These are phyloP conservation scores for Cheilosia variabilis DNA, from an alignment of 2,888 invertebrate genomes.

Conservation along the genomic window DNA sequence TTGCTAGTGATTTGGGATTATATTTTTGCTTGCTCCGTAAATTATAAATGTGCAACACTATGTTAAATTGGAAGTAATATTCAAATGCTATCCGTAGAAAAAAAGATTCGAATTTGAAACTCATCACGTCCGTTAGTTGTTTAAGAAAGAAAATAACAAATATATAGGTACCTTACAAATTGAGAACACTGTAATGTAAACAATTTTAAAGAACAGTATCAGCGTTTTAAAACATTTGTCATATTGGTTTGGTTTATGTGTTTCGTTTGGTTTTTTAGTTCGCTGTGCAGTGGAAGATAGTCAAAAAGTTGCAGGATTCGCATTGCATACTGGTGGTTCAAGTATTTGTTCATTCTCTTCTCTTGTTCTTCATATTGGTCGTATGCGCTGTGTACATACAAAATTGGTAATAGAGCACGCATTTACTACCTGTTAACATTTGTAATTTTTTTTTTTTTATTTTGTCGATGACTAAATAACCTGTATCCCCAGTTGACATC, in stretches of 20 bases:
- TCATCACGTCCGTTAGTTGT: constrained; percentile 74
- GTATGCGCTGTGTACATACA: too few species aligned
- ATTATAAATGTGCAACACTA: constrained; percentile 14
- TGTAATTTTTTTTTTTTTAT: too few species aligned
- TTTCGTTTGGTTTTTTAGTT: not conserved
- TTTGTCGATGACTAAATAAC: too few species aligned
- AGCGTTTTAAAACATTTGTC: constrained; percentile 9
- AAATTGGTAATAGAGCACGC: too few species aligned
- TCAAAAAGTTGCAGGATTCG: not conserved
- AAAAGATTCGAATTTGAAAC: constrained; percentile 72
- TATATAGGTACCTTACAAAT: constrained; percentile 29
- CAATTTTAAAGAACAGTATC: constrained; percentile 18
- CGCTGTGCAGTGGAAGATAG: not conserved
- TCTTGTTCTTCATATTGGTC: too few species aligned
- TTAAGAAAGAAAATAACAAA: constrained; percentile 58
- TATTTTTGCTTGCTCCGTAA: constrained; percentile 20
- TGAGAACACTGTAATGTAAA: constrained; percentile 20
- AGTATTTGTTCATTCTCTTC: too few species aligned
- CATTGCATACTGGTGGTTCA: not conserved
- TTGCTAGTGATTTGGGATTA: constrained; percentile 23
- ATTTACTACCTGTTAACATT: too few species aligned
- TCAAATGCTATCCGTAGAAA: constrained; percentile 17
- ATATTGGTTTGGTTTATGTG: not conserved
- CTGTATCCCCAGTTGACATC: too few species aligned
- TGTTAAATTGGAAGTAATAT: constrained; percentile 32